Evolutionary conservation across 37 sponge, comb jelly and placozoan species (phyloP), one percentile per base, ranked within the genome.

Genomic region (Beroe forskalii): DNA sequence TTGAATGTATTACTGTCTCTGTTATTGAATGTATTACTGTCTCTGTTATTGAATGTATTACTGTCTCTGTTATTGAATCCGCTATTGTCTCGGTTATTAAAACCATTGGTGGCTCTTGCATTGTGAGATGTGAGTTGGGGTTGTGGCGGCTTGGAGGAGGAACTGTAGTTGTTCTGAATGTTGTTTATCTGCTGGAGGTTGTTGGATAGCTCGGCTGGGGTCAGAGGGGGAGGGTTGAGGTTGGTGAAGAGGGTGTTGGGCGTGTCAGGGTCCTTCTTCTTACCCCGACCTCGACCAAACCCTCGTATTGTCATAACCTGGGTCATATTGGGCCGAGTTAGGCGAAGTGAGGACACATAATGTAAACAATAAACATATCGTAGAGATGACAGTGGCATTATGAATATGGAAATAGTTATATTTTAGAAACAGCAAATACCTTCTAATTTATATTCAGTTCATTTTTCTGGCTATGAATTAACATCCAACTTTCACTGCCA

Each of bases 201-300:
- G 33, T 69, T 27, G 1, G 27, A 27, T 36, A 69, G 27, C 19
- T 69, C 72, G 12, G 72, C 27, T 69, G 28, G 27, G 72, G 72
- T 32, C 33, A 69, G 72, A 14, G 4, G 38, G 17, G 86, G 86
- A 19, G 86, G 86, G 25, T 4, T 22, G 31, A 22, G 3, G 28
- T 12, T 43, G 6, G 86, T 38, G 40, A 80, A 80, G 55, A 80
- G 55, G 38, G 72, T 69, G 72, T 32, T 32, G 30, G 86, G 55
- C 12, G 86, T 37, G 25, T 6, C 48, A 2, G 86, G 86, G 55
- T 80, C 55, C 31, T 25, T 41, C 28, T 38, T 35, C 55, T 80
- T 80, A 42, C 55, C 44, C n/a, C 86, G 44, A 23, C 86, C 86
- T 24, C 86, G 44, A 43, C 86, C 86, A 27, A 80, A 80, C 4